Evolutionary conservation across 2,113 vertebrate genomes (phyloP).

Genomic region (Mellivora capensis): DNA sequence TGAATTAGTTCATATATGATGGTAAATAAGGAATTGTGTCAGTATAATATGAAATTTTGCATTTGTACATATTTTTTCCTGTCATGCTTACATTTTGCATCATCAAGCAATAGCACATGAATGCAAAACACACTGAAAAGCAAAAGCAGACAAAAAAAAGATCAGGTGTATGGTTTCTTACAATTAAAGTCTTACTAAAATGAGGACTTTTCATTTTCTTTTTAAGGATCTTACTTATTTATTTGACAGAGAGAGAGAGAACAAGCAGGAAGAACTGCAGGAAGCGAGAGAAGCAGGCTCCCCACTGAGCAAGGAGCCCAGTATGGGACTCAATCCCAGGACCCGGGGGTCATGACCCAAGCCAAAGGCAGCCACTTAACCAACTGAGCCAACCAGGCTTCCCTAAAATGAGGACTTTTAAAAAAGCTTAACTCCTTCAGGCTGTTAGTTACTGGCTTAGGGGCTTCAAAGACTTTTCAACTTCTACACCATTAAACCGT

Average conservation of each 20-base stretch:
- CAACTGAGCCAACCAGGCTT: no score
- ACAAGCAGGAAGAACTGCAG: no score
- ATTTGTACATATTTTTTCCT: background rate
- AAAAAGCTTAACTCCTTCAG: background rate
- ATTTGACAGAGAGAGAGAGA: no score
- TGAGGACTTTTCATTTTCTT: background rate
- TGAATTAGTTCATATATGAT: background rate
- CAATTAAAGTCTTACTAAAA: background rate
- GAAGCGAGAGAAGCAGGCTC: no score
- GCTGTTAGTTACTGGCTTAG: background rate
- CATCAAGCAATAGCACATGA: background rate
- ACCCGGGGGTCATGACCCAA: no score
- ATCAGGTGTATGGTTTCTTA: background rate
- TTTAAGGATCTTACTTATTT: no score
- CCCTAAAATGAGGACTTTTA: background rate
- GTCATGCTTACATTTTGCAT: background rate
- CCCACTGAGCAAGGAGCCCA: no score
- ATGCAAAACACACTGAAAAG: background rate
- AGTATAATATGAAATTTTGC: background rate
- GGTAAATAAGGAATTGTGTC: background rate
- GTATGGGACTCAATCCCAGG: no score
- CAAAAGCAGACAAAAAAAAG: background rate
- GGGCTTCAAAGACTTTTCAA: background rate
- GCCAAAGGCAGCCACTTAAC: no score
- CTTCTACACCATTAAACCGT: background rate